phyloP scores from a whole-genome alignment of 2,888 invertebrate genomes.

The Drosophila leonis region DNA sequence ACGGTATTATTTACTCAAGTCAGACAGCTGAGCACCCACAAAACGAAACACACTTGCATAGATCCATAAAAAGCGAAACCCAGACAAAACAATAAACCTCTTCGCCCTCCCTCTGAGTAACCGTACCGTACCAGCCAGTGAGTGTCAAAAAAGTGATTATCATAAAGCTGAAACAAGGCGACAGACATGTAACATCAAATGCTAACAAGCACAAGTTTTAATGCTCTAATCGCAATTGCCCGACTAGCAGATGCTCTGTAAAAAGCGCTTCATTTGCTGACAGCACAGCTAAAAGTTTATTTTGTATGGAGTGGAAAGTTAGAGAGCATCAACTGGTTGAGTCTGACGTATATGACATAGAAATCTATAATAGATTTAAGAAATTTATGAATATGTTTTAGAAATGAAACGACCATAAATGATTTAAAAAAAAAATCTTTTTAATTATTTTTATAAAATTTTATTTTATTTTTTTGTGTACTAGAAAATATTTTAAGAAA shows the following conservation, averaged over 20 bases:
- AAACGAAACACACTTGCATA: conserved; percentile 28
- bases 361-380: no score
- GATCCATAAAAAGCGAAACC: conserved; percentile 15
- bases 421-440: no score
- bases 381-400: no score
- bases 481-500: no score
- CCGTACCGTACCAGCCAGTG: conserved; percentile 9
- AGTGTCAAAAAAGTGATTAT: conserved; percentile 53
- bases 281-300: background rate
- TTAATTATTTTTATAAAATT: no score
- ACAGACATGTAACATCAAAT: conserved; percentile 56
- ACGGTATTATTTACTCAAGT: conserved; percentile 64
- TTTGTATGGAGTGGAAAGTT: no score
- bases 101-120: background rate
- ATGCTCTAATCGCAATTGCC: background rate
- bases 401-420: no score
- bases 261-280: background rate
- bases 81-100: conserved; percentile 7
- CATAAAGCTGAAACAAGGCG: conserved; percentile 48
- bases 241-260: conserved; percentile 4
- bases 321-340: no score
- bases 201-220: conserved; percentile 29
- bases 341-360: no score
- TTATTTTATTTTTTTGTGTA: no score
- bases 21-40: conserved; percentile 24